Base-by-base conservation (phyloP, 2,797 vertebrate species). In the Chelonia mydas region DNA sequence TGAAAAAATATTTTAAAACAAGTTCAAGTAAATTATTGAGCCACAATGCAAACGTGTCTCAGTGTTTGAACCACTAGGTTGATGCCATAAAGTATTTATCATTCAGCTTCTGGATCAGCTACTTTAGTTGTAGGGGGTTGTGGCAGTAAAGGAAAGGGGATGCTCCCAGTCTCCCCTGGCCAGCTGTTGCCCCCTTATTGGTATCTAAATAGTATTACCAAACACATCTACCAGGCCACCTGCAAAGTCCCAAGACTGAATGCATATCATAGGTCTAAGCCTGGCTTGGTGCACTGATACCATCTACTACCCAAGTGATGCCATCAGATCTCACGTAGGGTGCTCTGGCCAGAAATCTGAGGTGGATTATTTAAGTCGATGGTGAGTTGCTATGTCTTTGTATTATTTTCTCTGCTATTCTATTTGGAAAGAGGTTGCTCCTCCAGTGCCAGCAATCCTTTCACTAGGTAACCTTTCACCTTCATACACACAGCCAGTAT, bases 41-140 rank as follows among this genome's bases (percentile, higher is more conserved):
- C n/a, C 55, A 27, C 11, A 41, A 87, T 77, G 49, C 49, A 54
- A 15, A 81, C 55, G 2, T 57, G 21, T 54, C 19, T 54, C 33
- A 49, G 31, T 33, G 8, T 3, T 23, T 28, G 53, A 84, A 65
- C 23, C 50, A 21, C 49, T 23, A 51, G 28, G 28, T 45, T 84
- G 50, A 84, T 28, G 27, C 51, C 8, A 5, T 15, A 57, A 27
- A 57, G 5, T 47, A 5, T 54, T 21, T 57, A 1, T 72, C 51
- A 11, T 17, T 74, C 9, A 3, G 8, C 7, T 57, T n/a, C 21
- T 50, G 21, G 49, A 57, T 3, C 45, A 81, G 76, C 33, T 92
- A 47, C 15, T 1, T n/a, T 45, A 61, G 8, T 31, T 13, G 45
- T 16, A 6, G 3, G 0, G 1, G 1, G 10, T 41, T 27, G 19